Evolutionary conservation across 2,113 vertebrate genomes (phyloP).

Genomic region (Eulemur macaco): DNA sequence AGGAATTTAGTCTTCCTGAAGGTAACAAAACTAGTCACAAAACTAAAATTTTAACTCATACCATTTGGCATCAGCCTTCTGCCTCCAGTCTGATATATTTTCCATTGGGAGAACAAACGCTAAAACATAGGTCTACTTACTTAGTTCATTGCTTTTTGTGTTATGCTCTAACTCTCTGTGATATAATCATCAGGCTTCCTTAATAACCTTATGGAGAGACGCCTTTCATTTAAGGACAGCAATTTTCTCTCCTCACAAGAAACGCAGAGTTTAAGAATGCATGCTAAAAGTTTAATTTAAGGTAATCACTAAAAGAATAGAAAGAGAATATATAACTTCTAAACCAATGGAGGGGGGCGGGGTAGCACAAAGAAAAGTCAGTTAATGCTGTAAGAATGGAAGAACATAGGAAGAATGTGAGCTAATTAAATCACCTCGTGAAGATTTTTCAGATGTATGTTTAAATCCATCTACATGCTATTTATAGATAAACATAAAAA

Average conservation of each 20-base stretch:
- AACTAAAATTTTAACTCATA: background rate
- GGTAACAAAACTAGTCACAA: background rate
- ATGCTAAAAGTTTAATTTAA: conserved; percentile 8
- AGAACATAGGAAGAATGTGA: background rate
- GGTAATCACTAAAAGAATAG: background rate
- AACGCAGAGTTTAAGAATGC: background rate
- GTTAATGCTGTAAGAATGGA: background rate
- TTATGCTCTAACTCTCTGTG: background rate
- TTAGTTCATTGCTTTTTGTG: background rate
- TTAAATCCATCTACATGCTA: background rate
- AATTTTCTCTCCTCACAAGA: background rate
- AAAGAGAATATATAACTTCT: conserved; percentile 6
- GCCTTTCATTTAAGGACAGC: background rate
- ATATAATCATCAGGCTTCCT: background rate
- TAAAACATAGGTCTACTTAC: background rate
- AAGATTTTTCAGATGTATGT: background rate
- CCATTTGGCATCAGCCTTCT: background rate
- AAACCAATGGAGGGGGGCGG: background rate
- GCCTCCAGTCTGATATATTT: background rate
- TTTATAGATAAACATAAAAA: background rate
- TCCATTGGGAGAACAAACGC: background rate
- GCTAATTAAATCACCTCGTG: background rate
- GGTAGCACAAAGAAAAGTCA: background rate
- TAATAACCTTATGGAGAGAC: background rate
- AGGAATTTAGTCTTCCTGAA: background rate